Evolutionary conservation across 1,140 invertebrate genomes (phyloP).

Genomic region (Lanistes nyassanus): DNA sequence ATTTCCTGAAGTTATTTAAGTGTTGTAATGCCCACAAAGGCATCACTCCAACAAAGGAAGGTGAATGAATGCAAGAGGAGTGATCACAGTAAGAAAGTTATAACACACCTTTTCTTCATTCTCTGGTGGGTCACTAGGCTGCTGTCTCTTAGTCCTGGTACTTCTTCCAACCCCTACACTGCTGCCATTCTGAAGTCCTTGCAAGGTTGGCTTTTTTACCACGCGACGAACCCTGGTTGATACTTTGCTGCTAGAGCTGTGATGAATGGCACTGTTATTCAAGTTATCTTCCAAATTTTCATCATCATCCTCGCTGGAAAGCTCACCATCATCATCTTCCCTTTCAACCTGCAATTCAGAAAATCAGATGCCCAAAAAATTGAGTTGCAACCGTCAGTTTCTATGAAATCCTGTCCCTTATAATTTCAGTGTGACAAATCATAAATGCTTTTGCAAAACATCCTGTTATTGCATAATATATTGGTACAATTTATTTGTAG

Average conservation of each 20-base stretch:
- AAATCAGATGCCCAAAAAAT: too few relatives aligned
- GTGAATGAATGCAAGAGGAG: slow-evolving; percentile 1
- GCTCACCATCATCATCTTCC: slow-evolving; percentile 20
- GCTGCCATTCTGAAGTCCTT: slow-evolving; percentile 64
- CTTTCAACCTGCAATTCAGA: too few relatives aligned
- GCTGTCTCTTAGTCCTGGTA: slow-evolving; percentile 64
- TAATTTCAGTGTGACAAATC: too few relatives aligned
- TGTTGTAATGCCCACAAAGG: not conserved
- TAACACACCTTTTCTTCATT: slow-evolving; percentile 22
- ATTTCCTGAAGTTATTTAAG: too few relatives aligned
- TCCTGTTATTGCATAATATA: too few relatives aligned
- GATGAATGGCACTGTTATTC: slow-evolving; percentile 64
- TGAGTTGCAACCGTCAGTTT: too few relatives aligned
- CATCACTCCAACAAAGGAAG: not conserved
- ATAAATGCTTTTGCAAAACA: too few relatives aligned
- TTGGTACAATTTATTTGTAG: too few relatives aligned
- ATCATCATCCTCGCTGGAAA: slow-evolving; percentile 23
- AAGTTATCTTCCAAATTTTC: slow-evolving; percentile 42
- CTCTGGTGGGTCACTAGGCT: slow-evolving; percentile 30
- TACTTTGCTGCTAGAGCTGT: slow-evolving; percentile 72
- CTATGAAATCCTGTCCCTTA: too few relatives aligned
- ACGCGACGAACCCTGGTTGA: slow-evolving; percentile 60
- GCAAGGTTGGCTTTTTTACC: slow-evolving; percentile 66
- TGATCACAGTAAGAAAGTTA: not conserved
- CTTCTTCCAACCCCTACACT: slow-evolving; percentile 52